Base-by-base conservation (phyloP, 2,888 invertebrate species). In the Nudaria mundana region DNA sequence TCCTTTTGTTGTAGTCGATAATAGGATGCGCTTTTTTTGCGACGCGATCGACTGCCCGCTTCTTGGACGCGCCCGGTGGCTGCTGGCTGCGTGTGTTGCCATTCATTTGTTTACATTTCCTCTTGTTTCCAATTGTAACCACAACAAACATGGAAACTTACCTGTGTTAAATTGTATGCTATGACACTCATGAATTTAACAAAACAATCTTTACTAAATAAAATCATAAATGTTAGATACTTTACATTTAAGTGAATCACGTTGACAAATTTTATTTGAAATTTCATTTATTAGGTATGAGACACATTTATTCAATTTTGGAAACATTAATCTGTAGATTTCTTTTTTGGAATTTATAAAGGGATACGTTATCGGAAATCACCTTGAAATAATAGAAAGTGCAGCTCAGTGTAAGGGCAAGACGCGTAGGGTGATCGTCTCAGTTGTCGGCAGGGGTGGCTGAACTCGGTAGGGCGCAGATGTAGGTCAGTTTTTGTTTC, bases 1-100 rank as follows among this genome's bases (percentile, higher is more conserved):
- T 85, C 86, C 87, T 87, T 88, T 86, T 88, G 85, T 87, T 86
- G 85, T 83, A 87, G 81, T 87, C 87, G 86, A 88, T 88, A 87
- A 87, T 87, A 81, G 81, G 86, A 87, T 87, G 88, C 88, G 86
- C 84, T 88, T 88, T 88, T 77, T 81, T 86, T 66, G 81, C 79
- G 77, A 70, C 75, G 71, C 78, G 75, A 82, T 78, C 82, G 81
- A 74, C 67, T 71, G 70, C 55, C 68, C 71, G 75, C 54, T 73
- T 69, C 71, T 71, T 71, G 71, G 66, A 61, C 52, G 67, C 45
- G n/a, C n/a, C n/a, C n/a, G n/a, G n/a, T n/a, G n/a, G n/a, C 42
- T 48, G 41, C 53, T 53, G 41, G 44, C 55, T 48, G 58, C 40
- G 52, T 47, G 48, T 60, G 61, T 56, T 60, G 61, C 53, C 59